A percentile compares a stretch with the other conserved stretches of the same genome.
These are phyloP conservation scores for Spodoptera litura DNA, from an alignment of 1,140 invertebrate species.

Conservation along the genomic window DNA sequence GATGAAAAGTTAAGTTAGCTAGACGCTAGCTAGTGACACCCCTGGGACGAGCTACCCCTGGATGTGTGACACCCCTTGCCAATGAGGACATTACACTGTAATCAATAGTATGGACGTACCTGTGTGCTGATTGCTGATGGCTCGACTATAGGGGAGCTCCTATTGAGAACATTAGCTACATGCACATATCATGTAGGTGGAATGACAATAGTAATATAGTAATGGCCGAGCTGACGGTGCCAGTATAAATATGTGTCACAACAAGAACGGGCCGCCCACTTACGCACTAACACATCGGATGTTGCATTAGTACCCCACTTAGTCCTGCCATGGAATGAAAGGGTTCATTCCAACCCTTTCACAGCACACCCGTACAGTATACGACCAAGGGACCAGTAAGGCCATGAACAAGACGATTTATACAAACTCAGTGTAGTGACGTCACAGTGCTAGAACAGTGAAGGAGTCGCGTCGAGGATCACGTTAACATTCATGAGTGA, in stretches of 20 bases:
- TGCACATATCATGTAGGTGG: no score
- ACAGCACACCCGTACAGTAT: background rate
- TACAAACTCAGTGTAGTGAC: background rate
- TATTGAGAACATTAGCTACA: no score
- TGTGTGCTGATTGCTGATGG: no score
- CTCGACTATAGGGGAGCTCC: no score
- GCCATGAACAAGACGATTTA: conserved; percentile 9
- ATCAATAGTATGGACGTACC: background rate
- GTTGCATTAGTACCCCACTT: conserved; percentile 27
- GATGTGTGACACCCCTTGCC: conserved; percentile 13
- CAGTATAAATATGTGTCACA: background rate
- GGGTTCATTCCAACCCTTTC: conserved; percentile 24
- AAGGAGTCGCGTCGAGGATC: background rate
- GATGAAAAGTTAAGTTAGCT: conserved; percentile 11
- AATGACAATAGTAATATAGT: no score
- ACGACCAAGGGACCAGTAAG: background rate
- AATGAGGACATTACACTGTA: conserved; percentile 1
- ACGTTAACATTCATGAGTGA: conserved; percentile 52
- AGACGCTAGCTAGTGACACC: conserved; percentile 4
- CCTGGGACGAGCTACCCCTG: background rate
- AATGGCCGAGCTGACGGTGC: background rate
- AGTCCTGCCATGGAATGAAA: no score
- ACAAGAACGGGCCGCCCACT: background rate
- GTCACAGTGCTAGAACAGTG: background rate
- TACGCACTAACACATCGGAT: background rate